These are phyloP conservation scores for Philypnodon macrostomus DNA, from an alignment of 2,797 vertebrate species.

Conservation along the genomic window DNA sequence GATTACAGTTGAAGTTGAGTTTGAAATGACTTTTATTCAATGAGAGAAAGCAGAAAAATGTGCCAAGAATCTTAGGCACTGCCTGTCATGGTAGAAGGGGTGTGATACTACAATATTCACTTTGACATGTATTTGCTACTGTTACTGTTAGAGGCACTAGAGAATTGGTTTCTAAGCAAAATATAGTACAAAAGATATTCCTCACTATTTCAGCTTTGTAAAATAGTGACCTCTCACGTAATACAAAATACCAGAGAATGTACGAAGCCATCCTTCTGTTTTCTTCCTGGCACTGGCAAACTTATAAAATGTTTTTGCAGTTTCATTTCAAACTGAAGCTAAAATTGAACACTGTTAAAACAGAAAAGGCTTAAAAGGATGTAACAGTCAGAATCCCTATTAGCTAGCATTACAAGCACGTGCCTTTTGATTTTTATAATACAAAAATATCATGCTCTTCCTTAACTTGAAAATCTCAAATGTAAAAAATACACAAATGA, in stretches of 20 bases:
- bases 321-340: background rate
- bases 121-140: background rate
- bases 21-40: background rate
- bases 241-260: constrained; percentile 28
- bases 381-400: background rate
- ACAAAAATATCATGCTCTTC: constrained; percentile 60
- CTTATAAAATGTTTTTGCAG: background rate
- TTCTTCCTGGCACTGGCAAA: background rate
- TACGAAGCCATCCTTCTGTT: constrained; percentile 21
- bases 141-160: constrained; percentile 41
- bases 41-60: constrained; percentile 4
- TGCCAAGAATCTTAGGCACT: constrained; percentile 1
- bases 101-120: constrained; percentile 1
- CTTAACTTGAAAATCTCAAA: constrained; percentile 57
- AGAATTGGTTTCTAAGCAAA: constrained; percentile 39
- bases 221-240: constrained; percentile 47
- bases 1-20: background rate
- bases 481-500: constrained; percentile 59
- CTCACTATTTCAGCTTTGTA: constrained; percentile 38
- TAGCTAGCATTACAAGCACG: constrained; percentile 15
- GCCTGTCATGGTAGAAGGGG: background rate
- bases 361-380: background rate
- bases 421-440: constrained; percentile 25
- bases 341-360: background rate
- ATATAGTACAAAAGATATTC: constrained; percentile 34